Base-by-base conservation (phyloP, 2,888 invertebrate species). In the Didymodactylos carnosus region DNA sequence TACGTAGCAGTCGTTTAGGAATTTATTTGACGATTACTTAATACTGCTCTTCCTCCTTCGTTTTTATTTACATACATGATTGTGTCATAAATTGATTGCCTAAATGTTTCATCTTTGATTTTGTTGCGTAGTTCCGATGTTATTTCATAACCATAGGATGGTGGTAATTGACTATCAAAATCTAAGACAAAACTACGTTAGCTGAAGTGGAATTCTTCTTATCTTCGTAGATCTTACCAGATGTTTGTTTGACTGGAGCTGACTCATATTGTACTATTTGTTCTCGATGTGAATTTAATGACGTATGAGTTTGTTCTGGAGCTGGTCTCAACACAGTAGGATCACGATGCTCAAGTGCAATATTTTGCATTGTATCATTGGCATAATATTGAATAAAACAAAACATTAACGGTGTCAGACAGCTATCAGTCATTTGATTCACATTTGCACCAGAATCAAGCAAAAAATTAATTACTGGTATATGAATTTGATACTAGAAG, bases 391-490 rank as follows among this genome's bases (percentile, higher is more conserved):
- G 80, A 25, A 83, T 79, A 73, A 80, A 79, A 10, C 82, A 81
- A 16, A 82, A 80, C 5, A 81, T 78, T n/a, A 83, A 77, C 1
- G 81, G 80, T 10, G 83, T 82, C 51, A 82, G 79, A 7, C 82
- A 81, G 75, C 81, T 80, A 76, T 82, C 81, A 73, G 79, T 81
- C 23, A 83, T 77, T 75, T 81, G 80, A 77, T 83, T 83, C 11
- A 83, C 80, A 75, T 83, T 79, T 3, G 83, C 82, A 53, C 83
- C 83, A 71, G 80, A 79, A 76, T 83, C 82, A 13, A 83, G 78
- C 35, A 83, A 77, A 73, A 78, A 77, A 76, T 82, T 82, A 72
- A 83, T 81, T 8, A 82, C 79, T 70, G 79, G 78, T 27, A 78
- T 77, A 74, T 82, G 80, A 80, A 81, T 80, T 77, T 81, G 80